These are phyloP conservation scores for Lasioglossum zephyrum DNA, from an alignment of 2,888 invertebrate genomes.

Conservation along the genomic window DNA sequence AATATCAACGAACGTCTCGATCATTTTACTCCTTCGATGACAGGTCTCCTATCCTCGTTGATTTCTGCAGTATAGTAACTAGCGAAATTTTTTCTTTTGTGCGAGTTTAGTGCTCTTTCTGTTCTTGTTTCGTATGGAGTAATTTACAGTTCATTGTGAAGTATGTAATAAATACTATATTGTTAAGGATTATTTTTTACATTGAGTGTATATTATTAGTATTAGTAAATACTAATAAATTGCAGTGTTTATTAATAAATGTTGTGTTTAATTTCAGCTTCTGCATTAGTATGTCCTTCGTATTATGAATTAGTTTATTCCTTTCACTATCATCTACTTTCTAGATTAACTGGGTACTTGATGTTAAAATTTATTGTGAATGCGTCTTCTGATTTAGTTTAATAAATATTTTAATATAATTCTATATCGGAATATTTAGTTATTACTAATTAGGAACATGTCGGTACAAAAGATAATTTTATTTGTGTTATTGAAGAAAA, in stretches of 20 bases:
- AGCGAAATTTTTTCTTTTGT: too few species aligned
- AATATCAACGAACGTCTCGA: conserved; percentile 11
- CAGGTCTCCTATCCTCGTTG: background rate
- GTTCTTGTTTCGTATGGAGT: background rate
- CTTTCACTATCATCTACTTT: too few species aligned
- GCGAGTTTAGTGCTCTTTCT: background rate
- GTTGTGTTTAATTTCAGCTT: background rate
- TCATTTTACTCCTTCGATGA: background rate
- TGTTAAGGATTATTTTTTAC: too few species aligned
- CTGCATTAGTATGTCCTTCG: background rate
- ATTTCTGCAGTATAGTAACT: background rate
- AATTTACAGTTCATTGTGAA: background rate
- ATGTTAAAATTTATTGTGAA: too few species aligned
- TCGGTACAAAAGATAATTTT: too few species aligned
- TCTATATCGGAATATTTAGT: too few species aligned
- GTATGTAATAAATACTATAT: background rate
- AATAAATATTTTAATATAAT: too few species aligned
- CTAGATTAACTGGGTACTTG: too few species aligned
- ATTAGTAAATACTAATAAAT: background rate
- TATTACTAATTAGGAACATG: too few species aligned
- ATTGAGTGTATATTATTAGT: too few species aligned
- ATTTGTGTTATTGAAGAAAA: too few species aligned
- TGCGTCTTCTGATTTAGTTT: too few species aligned
- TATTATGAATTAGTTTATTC: background rate
- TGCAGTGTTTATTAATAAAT: background rate